A percentile compares a stretch with the other conserved stretches of the same genome.
Evolutionary conservation across 35 echinoderm and acorn worm genomes (phyloP).

Genomic region (Ophiothrix spiculata): DNA sequence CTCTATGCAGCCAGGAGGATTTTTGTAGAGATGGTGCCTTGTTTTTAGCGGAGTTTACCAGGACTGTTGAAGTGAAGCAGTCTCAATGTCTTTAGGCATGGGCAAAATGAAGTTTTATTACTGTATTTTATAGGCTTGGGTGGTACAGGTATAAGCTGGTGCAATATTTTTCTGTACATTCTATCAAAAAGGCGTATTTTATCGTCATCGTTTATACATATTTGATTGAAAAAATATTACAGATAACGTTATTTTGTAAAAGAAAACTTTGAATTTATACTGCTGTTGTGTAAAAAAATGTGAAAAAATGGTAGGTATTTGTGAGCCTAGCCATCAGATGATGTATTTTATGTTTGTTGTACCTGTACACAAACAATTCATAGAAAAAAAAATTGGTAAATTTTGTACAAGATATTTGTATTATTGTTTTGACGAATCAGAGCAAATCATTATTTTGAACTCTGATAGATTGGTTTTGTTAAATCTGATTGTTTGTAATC

Average conservation of each 20-base stretch:
- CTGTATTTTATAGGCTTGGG: neutral
- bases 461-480: neutral
- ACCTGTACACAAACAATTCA: too few relatives aligned
- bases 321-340: neutral
- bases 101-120: too few relatives aligned
- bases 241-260: neutral
- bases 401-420: neutral
- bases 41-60: too few relatives aligned
- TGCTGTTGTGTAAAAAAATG: neutral
- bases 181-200: neutral
- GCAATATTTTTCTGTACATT: slow-evolving; percentile 2
- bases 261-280: neutral
- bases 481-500: neutral
- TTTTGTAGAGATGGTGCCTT: too few relatives aligned
- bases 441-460: neutral
- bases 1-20: too few relatives aligned
- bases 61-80: too few relatives aligned
- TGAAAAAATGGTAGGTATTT: neutral
- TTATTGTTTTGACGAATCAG: neutral
- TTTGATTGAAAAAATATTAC: slow-evolving; percentile 5
- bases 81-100: too few relatives aligned
- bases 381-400: neutral
- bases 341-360: neutral
- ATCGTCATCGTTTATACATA: neutral
- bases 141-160: neutral